These are phyloP conservation scores for Heloderma charlesbogerti DNA, from an alignment of 2,113 vertebrate genomes.

Conservation along the genomic window DNA sequence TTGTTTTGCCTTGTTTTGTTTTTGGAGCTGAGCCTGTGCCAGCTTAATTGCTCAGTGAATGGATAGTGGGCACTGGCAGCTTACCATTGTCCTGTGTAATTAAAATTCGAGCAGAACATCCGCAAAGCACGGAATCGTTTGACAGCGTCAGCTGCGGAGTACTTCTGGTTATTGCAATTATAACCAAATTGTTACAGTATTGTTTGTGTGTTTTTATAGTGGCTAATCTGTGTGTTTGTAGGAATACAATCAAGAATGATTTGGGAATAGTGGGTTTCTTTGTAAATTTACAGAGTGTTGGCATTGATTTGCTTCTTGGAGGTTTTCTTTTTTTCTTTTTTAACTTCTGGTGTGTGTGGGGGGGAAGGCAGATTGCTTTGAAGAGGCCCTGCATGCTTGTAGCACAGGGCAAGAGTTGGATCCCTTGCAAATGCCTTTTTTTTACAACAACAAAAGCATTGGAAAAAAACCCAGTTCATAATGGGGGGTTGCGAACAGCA, in stretches of 20 bases:
- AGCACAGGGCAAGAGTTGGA: background rate
- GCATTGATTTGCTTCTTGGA: slow-evolving; percentile 17
- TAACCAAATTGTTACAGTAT: background rate
- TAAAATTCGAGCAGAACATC: background rate
- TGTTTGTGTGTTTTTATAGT: background rate
- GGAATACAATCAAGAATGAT: background rate
- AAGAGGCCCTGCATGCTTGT: background rate
- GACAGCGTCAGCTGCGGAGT: background rate
- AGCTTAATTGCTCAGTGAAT: slow-evolving; percentile 16
- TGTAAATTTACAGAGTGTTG: background rate
- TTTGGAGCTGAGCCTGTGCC: background rate
- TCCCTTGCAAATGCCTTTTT: background rate
- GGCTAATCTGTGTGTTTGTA: background rate
- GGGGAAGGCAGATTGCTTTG: slow-evolving; percentile 5
- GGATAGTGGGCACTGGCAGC: slow-evolving; percentile 33
- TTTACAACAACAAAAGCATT: background rate
- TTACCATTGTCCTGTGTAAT: background rate
- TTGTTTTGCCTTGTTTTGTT: slow-evolving; percentile 28
- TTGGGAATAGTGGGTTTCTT: slow-evolving; percentile 18
- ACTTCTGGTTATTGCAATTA: slow-evolving; percentile 40
- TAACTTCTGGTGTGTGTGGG: background rate
- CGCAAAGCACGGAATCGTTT: slow-evolving; percentile 12
- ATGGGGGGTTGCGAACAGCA: background rate
- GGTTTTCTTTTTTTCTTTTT: background rate
- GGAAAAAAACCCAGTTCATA: background rate